Evolutionary conservation across 2,888 invertebrate genomes (phyloP), one percentile per base, ranked within the genome.

Genomic region (Rotaria socialis): DNA sequence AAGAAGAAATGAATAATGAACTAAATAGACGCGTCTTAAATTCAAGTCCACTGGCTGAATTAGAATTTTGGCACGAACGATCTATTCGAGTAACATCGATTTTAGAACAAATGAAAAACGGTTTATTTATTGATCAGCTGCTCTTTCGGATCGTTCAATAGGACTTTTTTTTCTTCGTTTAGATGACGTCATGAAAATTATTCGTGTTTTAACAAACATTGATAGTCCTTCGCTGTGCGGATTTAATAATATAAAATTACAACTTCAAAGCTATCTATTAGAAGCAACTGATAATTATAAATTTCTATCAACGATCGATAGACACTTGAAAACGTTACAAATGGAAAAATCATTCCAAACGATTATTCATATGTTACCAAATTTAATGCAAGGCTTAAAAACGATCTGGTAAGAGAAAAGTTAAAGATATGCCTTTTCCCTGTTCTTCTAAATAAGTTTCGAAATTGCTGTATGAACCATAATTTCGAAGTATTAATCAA

Each of bases 301-400:
- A 67, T 67, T 67, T 41, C 19, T 67, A 35, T 35, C 19, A 35
- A 67, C 67, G 19, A 67, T 67, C 35, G 67, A 67, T 35, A 16
- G 67, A 35, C 67, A 67, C 35, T 67, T 67, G 19, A 67, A 67
- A 67, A 67, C 19, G 4, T 41, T 67, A 67, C 67, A 67, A 67
- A 67, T 35, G 27, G 19, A 35, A 8, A 67, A 67, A 35, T 67
- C 67, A 16, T 67, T 67, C 19, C 67, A 67, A 67, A 41, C 7
- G 0, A 27, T 67, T 67, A 67, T 35, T 35, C 14, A 67, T 67
- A 67, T 67, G 67, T 67, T 67, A 19, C 67, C 67, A 7, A 67
- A 67, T 67, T 67, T 67, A 67, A 67, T 67, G 67, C 67, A 67
- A 67, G 67, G 67, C 19, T 67, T 67, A 67, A 67, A 67, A 67